Conservation (phyloP, 2,797 vertebrate genomes). For the Pangasius larnaudii region DNA sequence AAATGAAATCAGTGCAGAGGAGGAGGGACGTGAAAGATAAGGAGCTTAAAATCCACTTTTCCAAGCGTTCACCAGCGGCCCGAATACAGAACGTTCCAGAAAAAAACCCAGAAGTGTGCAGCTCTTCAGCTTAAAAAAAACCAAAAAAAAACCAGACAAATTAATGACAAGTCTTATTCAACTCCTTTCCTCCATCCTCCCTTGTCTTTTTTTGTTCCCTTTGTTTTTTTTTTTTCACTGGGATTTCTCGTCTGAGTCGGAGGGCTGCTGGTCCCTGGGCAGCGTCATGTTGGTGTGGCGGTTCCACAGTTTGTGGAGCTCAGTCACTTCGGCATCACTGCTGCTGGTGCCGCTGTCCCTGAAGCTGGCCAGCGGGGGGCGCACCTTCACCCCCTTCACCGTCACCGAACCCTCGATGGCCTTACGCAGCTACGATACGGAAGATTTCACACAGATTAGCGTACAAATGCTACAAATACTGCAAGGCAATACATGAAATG, state of each 20-base stretch:
- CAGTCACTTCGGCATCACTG: conserved; percentile 89
- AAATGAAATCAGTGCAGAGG: conserved; percentile 33
- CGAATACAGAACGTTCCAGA: conserved; percentile 1
- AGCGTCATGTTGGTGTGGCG: conserved; percentile 85
- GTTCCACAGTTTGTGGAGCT: conserved; percentile 93
- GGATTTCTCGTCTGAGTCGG: conserved; percentile 85
- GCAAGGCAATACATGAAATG: too few species aligned
- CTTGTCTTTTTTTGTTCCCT: background rate
- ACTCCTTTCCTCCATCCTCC: conserved; percentile 16
- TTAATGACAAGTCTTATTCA: background rate
- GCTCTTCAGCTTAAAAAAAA: background rate
- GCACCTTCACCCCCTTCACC: conserved; percentile 90
- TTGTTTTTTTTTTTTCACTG: conserved; percentile 68
- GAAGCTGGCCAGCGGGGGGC: conserved; percentile 93
- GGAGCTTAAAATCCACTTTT: background rate
- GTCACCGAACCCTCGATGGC: conserved; percentile 95
- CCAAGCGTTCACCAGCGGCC: too few species aligned
- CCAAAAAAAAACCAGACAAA: background rate
- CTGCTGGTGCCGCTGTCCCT: conserved; percentile 90
- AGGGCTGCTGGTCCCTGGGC: conserved; percentile 81
- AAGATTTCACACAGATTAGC: background rate
- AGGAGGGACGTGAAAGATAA: background rate
- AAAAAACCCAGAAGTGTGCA: background rate
- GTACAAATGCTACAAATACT: background rate
- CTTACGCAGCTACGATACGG: conserved; percentile 83